Conservation (phyloP, 2,113 vertebrate genomes). For the Cairina moschata region DNA sequence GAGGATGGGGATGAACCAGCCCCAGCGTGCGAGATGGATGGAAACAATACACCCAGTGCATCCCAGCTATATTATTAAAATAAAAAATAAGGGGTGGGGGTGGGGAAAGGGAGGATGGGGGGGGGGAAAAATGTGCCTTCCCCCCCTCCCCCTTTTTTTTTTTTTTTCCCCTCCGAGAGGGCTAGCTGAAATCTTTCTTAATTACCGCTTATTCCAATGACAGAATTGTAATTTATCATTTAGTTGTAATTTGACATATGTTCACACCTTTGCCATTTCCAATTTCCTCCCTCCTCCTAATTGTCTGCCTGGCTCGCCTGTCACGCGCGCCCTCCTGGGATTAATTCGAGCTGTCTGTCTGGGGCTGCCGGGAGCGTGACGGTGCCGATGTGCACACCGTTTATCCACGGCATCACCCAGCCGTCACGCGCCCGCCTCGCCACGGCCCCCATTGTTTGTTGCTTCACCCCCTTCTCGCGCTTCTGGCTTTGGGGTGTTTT, state of each 20-base stretch:
- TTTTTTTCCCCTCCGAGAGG: slow-evolving; percentile 61
- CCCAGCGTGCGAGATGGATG: slow-evolving; percentile 2
- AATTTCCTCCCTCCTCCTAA: slow-evolving; percentile 97
- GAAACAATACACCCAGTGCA: slow-evolving; percentile 69
- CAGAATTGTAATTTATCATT: slow-evolving; percentile 99
- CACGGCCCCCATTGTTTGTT: slow-evolving; percentile 57
- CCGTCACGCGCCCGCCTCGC: slow-evolving; percentile 73
- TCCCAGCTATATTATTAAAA: slow-evolving; percentile 39
- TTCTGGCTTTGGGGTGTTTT: slow-evolving; percentile 71
- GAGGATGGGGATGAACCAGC: slow-evolving; percentile 52
- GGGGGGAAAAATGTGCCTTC: background rate
- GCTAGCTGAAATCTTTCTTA: slow-evolving; percentile 87
- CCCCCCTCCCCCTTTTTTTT: background rate
- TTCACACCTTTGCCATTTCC: slow-evolving; percentile 96
- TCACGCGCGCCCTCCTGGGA: slow-evolving; percentile 94
- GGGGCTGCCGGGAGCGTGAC: slow-evolving; percentile 90
- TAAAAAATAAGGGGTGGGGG: background rate
- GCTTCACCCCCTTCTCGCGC: slow-evolving; percentile 67
- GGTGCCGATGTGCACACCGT: slow-evolving; percentile 87
- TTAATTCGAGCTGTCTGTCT: slow-evolving; percentile 99
- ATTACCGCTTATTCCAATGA: slow-evolving; percentile 93
- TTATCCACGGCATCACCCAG: slow-evolving; percentile 84
- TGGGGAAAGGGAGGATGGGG: background rate
- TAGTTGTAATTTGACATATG: slow-evolving; percentile 99
- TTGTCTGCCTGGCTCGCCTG: slow-evolving; percentile 97